A percentile compares a stretch with the other conserved stretches of the same genome.
These are phyloP conservation scores for Lipophrys pholis DNA, from an alignment of 2,113 vertebrate species.

Conservation along the genomic window DNA sequence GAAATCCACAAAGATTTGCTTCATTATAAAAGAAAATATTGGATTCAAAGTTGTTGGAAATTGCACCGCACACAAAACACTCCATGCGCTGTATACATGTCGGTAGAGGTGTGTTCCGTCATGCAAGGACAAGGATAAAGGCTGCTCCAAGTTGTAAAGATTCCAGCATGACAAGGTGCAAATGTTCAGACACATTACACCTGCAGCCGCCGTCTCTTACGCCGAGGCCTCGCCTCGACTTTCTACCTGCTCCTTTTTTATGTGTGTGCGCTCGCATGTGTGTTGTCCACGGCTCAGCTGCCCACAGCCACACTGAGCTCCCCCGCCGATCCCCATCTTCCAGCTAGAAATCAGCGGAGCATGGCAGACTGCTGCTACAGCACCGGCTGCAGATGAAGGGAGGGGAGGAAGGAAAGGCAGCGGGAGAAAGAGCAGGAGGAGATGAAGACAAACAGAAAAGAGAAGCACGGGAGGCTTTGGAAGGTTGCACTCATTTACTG, in stretches of 20 bases:
- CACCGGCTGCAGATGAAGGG: slow-evolving; percentile 60
- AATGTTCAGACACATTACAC: slow-evolving; percentile 28
- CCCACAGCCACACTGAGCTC: slow-evolving; percentile 77
- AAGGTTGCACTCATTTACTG: too few species aligned
- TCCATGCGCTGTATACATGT: neutral
- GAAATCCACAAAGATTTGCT: neutral
- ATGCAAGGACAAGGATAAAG: slow-evolving; percentile 22
- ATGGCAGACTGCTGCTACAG: slow-evolving; percentile 81
- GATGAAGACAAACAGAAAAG: slow-evolving; percentile 39
- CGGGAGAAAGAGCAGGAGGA: slow-evolving; percentile 12
- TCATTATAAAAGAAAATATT: neutral
- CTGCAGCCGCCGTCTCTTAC: slow-evolving; percentile 22
- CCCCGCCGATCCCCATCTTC: slow-evolving; percentile 77
- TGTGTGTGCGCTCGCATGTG: slow-evolving; percentile 25
- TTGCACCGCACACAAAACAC: neutral
- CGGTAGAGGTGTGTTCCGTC: neutral
- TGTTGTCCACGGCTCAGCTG: slow-evolving; percentile 64
- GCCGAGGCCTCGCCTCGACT: slow-evolving; percentile 11
- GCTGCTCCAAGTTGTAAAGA: slow-evolving; percentile 20
- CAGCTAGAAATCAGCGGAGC: slow-evolving; percentile 91
- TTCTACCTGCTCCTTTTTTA: neutral
- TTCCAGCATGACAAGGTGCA: slow-evolving; percentile 34
- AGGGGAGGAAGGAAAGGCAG: slow-evolving; percentile 59
- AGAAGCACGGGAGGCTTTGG: neutral
- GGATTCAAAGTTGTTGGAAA: neutral